Percentiles rank a stretch among this genome's conserved stretches.
phyloP scores from a whole-genome alignment of 2,113 vertebrate genomes.

The Chiloscyllium plagiosum region DNA sequence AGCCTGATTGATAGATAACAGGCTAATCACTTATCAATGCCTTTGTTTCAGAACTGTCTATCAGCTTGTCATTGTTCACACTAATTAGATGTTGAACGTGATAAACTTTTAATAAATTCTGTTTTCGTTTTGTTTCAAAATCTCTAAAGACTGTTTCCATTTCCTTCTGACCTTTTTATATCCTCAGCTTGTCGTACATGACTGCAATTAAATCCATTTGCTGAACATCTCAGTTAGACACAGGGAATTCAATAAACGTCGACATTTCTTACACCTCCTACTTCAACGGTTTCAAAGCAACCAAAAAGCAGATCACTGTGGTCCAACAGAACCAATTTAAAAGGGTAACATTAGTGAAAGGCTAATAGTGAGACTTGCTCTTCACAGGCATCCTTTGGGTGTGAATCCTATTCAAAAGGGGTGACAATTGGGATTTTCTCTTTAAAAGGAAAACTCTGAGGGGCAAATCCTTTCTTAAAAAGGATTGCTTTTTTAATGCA shows the following conservation, averaged over 20 bases:
- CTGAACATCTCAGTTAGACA: background rate
- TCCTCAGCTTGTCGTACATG: background rate
- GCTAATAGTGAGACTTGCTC: background rate
- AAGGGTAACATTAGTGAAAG: background rate
- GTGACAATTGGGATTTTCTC: background rate
- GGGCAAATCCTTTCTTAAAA: background rate
- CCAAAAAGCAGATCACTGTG: background rate
- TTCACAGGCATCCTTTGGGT: background rate
- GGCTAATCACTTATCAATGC: conserved; percentile 26
- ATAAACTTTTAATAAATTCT: conserved; percentile 31
- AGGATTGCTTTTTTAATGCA: no score
- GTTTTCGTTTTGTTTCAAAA: background rate
- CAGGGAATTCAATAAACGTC: background rate
- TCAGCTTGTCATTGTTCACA: background rate
- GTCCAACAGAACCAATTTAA: background rate
- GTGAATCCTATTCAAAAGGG: background rate
- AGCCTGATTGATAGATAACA: background rate
- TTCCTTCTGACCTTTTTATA: conserved; percentile 26
- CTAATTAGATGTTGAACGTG: conserved; percentile 23
- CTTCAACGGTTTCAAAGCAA: background rate
- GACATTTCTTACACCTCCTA: background rate
- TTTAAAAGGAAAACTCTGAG: background rate
- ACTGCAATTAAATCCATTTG: background rate
- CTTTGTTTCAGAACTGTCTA: conserved; percentile 11
- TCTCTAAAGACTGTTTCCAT: background rate